Base-by-base conservation (phyloP, 2,797 vertebrate genomes). In the Coregonus sp. region DNA sequence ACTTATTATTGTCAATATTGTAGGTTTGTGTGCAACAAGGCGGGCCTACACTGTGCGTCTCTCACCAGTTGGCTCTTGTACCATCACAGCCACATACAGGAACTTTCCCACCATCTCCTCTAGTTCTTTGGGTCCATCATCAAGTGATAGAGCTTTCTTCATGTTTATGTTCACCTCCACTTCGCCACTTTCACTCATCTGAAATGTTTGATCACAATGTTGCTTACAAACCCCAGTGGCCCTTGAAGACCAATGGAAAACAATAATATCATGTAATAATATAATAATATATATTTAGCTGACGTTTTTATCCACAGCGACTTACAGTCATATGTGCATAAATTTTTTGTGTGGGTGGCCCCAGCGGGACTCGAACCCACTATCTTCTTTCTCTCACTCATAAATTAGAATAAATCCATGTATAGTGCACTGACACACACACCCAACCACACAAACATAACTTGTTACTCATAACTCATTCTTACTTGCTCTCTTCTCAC, bases 51-150 rank as follows among this genome's bases (percentile, higher is more conserved):
- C 29, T 31, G 25, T 29, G 9, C 5, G 5, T 31, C 35, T 31
- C 80, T 90, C 86, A 97, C 97, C 97, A 16, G 78, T 81, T 4
- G 87, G 79, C 78, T 99, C 97, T 74, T 94, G 77, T 68, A 98
- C 83, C 31, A 95, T 91, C 4, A 94, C 95, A 4, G 87, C 88
- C 47, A 98, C 90, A 73, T 96, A 96, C 75, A 99, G 92, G 82
- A 90, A 93, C 15, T 89, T 93, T 4, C 92, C 89, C 68, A 93
- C 78, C 82, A 99, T 75, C 0, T 92, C 88, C 75, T 89, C 81
- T 0, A 97, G 88, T n/a, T 90, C 86, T 6, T 68, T 65, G 7
- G 92, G 92, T 0, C 90, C 92, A 68, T 95, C 16, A 75, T 81
- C 75, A 90, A 84, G 80, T 25, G 69, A 76, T 82, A 85, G 72